Percentiles rank a stretch among this genome's conserved stretches.
Conservation (phyloP, 2,113 vertebrate genomes). For the Empidonax traillii region DNA sequence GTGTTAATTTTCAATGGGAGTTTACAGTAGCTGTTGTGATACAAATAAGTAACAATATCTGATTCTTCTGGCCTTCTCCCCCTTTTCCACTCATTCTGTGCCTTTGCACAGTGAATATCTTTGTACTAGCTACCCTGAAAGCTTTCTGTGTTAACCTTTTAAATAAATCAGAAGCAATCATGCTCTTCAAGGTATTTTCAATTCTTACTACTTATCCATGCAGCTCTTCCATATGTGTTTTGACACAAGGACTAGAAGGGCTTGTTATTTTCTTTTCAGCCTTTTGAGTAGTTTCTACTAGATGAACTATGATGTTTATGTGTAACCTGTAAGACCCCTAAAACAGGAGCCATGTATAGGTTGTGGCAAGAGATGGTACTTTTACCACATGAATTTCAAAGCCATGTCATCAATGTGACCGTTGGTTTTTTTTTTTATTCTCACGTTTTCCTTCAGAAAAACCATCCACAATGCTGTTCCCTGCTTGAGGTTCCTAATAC, state of each 20-base stretch:
- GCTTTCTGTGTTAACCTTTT: background rate
- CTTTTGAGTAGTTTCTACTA: background rate
- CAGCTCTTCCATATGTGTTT: background rate
- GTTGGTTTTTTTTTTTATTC: background rate
- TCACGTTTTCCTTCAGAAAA: constrained; percentile 35
- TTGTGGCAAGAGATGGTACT: background rate
- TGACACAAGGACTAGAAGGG: background rate
- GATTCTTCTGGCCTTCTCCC: background rate
- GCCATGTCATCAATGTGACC: fast-evolving
- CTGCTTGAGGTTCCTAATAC: constrained; percentile 68
- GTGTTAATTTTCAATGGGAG: background rate
- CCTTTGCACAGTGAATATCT: background rate
- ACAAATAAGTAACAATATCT: background rate
- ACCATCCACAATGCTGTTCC: constrained; percentile 69
- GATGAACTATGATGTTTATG: background rate
- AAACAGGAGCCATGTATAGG: background rate
- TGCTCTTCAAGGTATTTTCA: background rate
- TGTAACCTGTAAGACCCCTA: background rate
- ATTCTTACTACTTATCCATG: background rate
- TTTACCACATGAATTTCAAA: background rate
- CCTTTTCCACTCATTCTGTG: background rate
- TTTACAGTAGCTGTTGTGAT: fast-evolving
- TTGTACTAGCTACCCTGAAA: background rate
- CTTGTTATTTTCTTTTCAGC: background rate
- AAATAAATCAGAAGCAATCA: background rate